Evolutionary conservation across 2,888 invertebrate genomes (phyloP), one percentile per base, ranked within the genome.

Genomic region (Zygogramma bicolorata): DNA sequence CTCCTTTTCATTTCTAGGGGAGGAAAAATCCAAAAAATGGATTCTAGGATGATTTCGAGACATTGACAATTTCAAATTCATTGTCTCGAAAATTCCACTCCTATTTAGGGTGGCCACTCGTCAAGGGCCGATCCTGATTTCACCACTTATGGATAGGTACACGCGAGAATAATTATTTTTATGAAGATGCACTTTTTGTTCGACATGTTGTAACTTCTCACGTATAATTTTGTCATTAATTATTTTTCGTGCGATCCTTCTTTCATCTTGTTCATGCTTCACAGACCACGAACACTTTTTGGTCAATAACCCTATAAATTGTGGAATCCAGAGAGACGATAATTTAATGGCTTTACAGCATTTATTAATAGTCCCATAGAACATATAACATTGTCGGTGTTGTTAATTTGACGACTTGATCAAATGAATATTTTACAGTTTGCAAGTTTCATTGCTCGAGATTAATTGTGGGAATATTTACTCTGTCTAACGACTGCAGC

Each of bases 291-390:
- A 69, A 46, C 42, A 58, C 57, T 69, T 68, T 69, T 73, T 73
- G 73, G 73, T 73, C 73, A 73, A 69, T 69, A 73, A 73, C 73
- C 73, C 69, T 42, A 40, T 22, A 13, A 68, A 65, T 58, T 57
- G 66, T 38, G 53, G 57, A 62, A 62, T 69, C 40, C 27, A 29
- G 25, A 18, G 2, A 22, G n/a, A 27, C n/a, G 46, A 46, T 46
- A n/a, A 63, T 46, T 46, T 46, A 20, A n/a, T 46, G 63, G 20
- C 25, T 20, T 46, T 46, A 3, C 20, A 46, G 20, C 20, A 10
- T 22, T 46, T 13, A 46, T 46, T 46, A 46, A 46, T 46, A 18
- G 18, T 20, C 20, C 18, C 22, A 10, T 18, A 15, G 46, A 18
- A 15, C 18, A 18, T 46, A 13, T 46, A 18, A 46, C 15, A 46